Evolutionary conservation across 1,140 invertebrate species (phyloP).

Genomic region (Gryllus bimaculatus): DNA sequence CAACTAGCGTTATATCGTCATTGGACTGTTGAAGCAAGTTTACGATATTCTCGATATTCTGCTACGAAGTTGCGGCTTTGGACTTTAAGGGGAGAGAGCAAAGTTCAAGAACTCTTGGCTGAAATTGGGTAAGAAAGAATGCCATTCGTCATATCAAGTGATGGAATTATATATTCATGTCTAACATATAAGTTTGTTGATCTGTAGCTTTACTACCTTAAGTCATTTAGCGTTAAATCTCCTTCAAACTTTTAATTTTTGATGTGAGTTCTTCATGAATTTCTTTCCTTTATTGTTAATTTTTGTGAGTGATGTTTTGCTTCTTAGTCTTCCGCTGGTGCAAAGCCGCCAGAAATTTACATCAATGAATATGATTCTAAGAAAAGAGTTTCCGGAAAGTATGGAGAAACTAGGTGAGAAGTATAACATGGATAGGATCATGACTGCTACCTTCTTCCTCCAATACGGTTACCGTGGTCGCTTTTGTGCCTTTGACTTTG

Average conservation of each 20-base stretch:
- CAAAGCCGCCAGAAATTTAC: conserved; percentile 78
- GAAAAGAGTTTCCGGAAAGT: conserved; percentile 65
- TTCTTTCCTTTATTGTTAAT: not conserved
- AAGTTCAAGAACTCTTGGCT: conserved; percentile 76
- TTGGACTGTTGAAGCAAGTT: conserved; percentile 81
- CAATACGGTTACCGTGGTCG: conserved; percentile 73
- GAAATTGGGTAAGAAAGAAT: conserved; percentile 68
- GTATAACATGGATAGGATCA: conserved; percentile 65
- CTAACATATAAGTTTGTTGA: not conserved
- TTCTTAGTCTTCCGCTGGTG: conserved; percentile 62
- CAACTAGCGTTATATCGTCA: conserved; percentile 73
- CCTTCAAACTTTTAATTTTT: not conserved
- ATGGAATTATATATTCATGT: too few relatives aligned
- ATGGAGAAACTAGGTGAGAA: conserved; percentile 68
- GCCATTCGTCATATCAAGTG: too few relatives aligned
- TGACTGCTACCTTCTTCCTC: conserved; percentile 65
- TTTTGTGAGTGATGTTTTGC: not conserved
- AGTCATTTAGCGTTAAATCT: not conserved
- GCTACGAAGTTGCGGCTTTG: conserved; percentile 69
- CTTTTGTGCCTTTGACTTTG: conserved; percentile 73
- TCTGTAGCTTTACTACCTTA: not conserved
- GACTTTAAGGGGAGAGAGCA: conserved; percentile 73
- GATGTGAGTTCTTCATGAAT: too few relatives aligned
- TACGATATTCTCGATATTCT: conserved; percentile 67
- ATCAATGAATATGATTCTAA: conserved; percentile 78